These are phyloP conservation scores for Halichoerus grypus DNA, from an alignment of 2,113 vertebrate species.

Conservation along the genomic window DNA sequence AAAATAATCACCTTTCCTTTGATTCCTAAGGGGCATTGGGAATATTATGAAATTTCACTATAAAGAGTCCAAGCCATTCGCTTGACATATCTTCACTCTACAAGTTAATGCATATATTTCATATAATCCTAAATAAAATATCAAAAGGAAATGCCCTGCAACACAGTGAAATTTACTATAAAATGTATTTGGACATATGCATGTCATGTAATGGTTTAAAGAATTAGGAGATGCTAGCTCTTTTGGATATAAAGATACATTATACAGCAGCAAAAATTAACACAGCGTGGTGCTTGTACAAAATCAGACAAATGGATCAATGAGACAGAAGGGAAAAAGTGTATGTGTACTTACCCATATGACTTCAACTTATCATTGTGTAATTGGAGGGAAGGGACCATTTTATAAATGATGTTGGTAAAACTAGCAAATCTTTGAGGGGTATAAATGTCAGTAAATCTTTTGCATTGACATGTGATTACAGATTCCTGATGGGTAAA, in stretches of 20 bases:
- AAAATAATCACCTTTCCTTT: neutral
- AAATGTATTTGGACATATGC: neutral
- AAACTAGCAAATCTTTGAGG: conserved; percentile 46
- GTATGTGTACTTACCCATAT: neutral
- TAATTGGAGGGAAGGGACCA: neutral
- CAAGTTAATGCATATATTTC: neutral
- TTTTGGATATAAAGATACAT: neutral
- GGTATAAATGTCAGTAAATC: neutral
- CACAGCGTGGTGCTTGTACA: neutral
- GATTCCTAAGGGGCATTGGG: neutral
- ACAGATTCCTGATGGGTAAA: neutral
- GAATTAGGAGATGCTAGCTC: neutral
- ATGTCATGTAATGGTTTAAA: neutral
- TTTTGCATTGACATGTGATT: neutral
- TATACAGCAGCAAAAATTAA: neutral
- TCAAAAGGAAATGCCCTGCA: neutral
- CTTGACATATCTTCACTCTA: neutral
- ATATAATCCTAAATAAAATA: neutral
- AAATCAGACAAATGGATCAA: neutral
- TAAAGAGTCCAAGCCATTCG: neutral
- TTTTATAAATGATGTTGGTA: conserved; percentile 2
- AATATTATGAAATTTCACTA: neutral
- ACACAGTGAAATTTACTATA: neutral
- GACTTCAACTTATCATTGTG: neutral
- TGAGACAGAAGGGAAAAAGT: neutral